These are phyloP conservation scores for Phacellophora camtschatica DNA, from an alignment of 30 jellyfish, hydroid and myxozoan genomes.

Conservation along the genomic window DNA sequence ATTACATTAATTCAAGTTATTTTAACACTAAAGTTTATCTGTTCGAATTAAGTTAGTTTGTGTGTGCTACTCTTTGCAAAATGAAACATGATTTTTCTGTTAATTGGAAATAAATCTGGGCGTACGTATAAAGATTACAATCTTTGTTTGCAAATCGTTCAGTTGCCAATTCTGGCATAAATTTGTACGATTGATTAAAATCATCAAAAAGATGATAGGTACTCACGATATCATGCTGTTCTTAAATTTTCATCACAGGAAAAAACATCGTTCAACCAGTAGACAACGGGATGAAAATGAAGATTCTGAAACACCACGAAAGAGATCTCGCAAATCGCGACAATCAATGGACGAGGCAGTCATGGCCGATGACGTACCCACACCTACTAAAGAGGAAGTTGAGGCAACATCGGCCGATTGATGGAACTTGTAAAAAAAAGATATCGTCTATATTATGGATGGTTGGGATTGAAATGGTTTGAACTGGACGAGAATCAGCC, in stretches of 20 bases:
- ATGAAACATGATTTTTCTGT: too few relatives aligned
- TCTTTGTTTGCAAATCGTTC: too few relatives aligned
- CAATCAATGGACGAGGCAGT: conserved; percentile 22
- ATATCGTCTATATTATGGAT: neutral
- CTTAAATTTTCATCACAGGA: neutral
- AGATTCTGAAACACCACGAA: conserved; percentile 61
- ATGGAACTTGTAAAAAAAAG: neutral
- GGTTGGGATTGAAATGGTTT: neutral
- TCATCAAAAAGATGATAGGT: too few relatives aligned
- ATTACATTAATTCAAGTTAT: too few relatives aligned
- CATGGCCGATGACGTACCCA: conserved; percentile 2
- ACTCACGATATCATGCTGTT: too few relatives aligned
- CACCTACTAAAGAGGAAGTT: conserved; percentile 43
- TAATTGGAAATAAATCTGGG: too few relatives aligned
- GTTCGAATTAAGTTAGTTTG: too few relatives aligned
- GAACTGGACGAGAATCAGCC: neutral
- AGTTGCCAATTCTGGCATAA: too few relatives aligned
- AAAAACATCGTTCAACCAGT: conserved; percentile 48
- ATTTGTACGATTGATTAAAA: too few relatives aligned
- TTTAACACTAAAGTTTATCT: too few relatives aligned
- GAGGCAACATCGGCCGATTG: conserved; percentile 8
- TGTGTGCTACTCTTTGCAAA: too few relatives aligned
- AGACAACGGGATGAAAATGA: conserved; percentile 56
- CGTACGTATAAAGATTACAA: too few relatives aligned
- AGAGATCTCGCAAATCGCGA: conserved; percentile 58